These are phyloP conservation scores for Phoenicopterus ruber DNA, from an alignment of 2,113 vertebrate genomes.

Conservation along the genomic window DNA sequence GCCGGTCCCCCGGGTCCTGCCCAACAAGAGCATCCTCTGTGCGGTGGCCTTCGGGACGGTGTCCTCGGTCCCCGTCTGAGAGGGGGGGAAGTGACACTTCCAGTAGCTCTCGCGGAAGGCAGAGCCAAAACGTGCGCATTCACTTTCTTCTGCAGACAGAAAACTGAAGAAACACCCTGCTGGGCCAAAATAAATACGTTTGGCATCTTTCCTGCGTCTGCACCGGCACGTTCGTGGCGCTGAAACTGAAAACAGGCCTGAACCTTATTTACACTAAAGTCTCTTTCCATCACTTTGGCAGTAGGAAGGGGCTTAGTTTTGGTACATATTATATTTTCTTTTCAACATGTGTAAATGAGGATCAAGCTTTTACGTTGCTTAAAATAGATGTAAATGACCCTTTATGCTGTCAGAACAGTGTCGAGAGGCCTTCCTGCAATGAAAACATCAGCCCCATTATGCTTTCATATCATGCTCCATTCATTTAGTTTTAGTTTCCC, in stretches of 20 bases:
- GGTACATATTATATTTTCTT: conserved; percentile 34
- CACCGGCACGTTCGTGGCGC: neutral
- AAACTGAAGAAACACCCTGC: conserved; percentile 10
- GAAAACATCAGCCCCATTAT: neutral
- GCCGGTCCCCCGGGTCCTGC: neutral
- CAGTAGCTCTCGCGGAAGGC: neutral
- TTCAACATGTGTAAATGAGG: conserved; percentile 25
- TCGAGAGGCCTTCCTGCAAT: conserved; percentile 10
- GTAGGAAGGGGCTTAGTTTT: neutral
- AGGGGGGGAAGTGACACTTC: conserved; percentile 12
- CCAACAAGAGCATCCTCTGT: conserved; percentile 46
- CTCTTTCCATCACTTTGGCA: conserved; percentile 53
- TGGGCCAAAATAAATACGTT: conserved; percentile 24
- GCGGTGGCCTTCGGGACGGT: neutral
- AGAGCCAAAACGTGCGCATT: neutral
- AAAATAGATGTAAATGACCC: conserved; percentile 56
- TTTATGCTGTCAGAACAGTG: conserved; percentile 26
- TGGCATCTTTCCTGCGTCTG: conserved; percentile 24
- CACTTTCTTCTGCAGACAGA: conserved; percentile 1
- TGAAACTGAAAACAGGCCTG: conserved; percentile 11
- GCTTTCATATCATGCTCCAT: conserved; percentile 10
- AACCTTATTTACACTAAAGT: conserved; percentile 36
- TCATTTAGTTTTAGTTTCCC: neutral
- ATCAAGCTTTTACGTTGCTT: neutral
- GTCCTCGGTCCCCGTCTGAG: neutral